These are phyloP conservation scores for Arizona elegans DNA, from an alignment of 2,113 vertebrate genomes.

Conservation along the genomic window DNA sequence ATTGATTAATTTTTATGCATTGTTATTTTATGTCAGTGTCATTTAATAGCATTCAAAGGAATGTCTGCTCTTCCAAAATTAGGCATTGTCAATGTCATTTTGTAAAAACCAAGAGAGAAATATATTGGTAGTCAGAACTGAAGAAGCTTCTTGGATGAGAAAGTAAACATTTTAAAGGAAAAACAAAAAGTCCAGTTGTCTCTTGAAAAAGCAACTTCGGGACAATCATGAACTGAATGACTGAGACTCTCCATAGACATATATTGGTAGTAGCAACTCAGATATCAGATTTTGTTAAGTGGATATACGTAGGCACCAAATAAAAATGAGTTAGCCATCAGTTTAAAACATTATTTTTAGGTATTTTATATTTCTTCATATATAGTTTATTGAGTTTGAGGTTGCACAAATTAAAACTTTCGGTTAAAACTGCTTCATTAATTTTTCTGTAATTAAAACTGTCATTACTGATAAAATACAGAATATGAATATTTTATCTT, in stretches of 20 bases:
- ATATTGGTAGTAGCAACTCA: not conserved
- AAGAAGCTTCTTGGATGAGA: not conserved
- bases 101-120: not conserved
- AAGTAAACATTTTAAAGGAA: not conserved
- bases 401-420: not conserved
- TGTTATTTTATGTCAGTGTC: not conserved
- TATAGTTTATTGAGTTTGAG: not conserved
- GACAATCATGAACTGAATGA: not conserved
- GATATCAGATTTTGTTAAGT: not conserved
- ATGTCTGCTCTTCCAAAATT: not conserved
- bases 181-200: not conserved
- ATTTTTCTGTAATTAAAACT: not conserved
- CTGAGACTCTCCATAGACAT: not conserved
- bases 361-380: not conserved
- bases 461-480: not conserved
- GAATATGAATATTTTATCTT: not conserved
- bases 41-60: not conserved
- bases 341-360: not conserved
- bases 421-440: not conserved
- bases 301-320: not conserved
- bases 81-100: not conserved
- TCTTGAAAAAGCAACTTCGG: not conserved
- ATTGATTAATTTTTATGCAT: not conserved
- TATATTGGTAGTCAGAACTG: not conserved
- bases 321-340: not conserved